Conservation (phyloP, 2,797 vertebrate species). For the Sphaeramia orbicularis region DNA sequence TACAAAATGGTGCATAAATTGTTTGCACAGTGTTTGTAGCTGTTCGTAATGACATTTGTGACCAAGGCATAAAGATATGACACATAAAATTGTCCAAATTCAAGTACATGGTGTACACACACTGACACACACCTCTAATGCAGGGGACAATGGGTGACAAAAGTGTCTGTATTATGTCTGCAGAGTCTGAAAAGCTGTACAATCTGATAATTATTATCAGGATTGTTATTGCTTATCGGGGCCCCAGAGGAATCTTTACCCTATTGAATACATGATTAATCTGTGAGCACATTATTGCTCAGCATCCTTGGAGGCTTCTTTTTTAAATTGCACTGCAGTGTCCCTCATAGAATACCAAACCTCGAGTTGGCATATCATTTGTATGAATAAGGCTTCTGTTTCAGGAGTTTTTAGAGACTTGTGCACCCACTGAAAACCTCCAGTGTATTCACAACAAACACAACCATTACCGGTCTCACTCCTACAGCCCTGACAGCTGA, state of each 20-base stretch:
- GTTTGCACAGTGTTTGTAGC: too few relatives aligned
- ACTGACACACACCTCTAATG: slow-evolving; percentile 14
- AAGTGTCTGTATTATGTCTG: slow-evolving; percentile 27
- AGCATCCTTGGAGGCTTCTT: slow-evolving; percentile 39
- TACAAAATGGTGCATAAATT: too few relatives aligned
- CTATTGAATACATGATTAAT: slow-evolving; percentile 63
- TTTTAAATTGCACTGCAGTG: slow-evolving; percentile 41
- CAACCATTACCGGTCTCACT: slow-evolving; percentile 29
- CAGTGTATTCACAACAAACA: slow-evolving; percentile 1
- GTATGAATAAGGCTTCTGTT: slow-evolving; percentile 13
- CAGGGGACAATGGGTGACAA: slow-evolving; percentile 28
- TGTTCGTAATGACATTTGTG: too few relatives aligned
- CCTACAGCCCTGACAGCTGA: slow-evolving; percentile 40
- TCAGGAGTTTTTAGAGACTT: slow-evolving; percentile 5
- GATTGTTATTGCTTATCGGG: slow-evolving; percentile 58
- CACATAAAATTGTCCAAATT: not conserved
- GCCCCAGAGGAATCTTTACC: slow-evolving; percentile 55
- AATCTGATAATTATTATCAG: slow-evolving; percentile 55
- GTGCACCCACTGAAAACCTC: slow-evolving; percentile 19
- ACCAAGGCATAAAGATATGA: too few relatives aligned
- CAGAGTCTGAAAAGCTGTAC: slow-evolving; percentile 25
- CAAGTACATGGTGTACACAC: not conserved
- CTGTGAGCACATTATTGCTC: slow-evolving; percentile 61
- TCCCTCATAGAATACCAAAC: slow-evolving; percentile 37
- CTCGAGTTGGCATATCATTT: slow-evolving; percentile 9